Base-by-base conservation (phyloP, 2,888 invertebrate species). In the Physocephala rufipes region DNA sequence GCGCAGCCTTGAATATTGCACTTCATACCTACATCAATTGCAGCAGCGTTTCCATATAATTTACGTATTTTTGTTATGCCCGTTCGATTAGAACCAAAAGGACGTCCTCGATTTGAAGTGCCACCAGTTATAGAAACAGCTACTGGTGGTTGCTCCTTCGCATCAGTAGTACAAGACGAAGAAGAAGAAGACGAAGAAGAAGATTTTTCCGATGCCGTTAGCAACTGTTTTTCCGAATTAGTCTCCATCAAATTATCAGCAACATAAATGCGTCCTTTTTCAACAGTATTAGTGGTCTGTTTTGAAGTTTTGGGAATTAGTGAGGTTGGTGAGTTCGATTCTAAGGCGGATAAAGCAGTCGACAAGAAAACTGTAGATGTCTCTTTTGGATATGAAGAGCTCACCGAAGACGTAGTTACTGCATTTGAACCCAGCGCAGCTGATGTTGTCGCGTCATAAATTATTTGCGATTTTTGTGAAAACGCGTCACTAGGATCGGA, bases 181-280 rank as follows among this genome's bases (percentile, higher is more conserved):
- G n/a, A n/a, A n/a, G n/a, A 7, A 36, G 36, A 7, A 9, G 36
- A 36, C 4, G 36, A 36, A 36, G 36, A 36, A 36, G 16, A 13
- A 1, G 13, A 12, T 30, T 26, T 30, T 49, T 77, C 76, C 13
- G 77, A 74, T 3, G 61, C 73, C 15, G 58, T 0, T 7, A 36
- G 9, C 36, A 12, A 5, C 1, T 13, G 12, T 28, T 36, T 45
- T 51, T 77, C 76, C 9, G 76, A 75, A 13, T 45, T 71, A 12
- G 70, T 69, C 69, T 81, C 76, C 78, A 85, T 78, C 67, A 86
- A 74, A 75, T 86, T 86, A 71, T 82, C 83, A n/a, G 85, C 82
- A 36, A 85, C 85, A 76, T 86, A 85, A 58, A 86, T 86, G 45
- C 83, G 79, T 0, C 80, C 85, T n/a, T 82, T 80, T 74, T 84